phyloP scores from a whole-genome alignment of 2,797 vertebrate species.

The Nannoperca australis region DNA sequence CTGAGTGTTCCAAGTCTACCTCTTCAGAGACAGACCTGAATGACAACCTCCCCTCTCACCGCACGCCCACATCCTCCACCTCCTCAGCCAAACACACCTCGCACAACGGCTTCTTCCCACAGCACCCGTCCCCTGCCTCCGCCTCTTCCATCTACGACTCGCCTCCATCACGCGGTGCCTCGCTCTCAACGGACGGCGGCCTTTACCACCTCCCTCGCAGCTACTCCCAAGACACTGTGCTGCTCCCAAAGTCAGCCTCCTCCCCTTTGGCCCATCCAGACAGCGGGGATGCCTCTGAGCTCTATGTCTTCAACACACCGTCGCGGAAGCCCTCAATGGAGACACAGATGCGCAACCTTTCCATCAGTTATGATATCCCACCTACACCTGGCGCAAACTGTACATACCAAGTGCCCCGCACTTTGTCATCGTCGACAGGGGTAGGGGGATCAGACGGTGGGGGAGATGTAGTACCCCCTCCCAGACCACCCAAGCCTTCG shows the following conservation, averaged over 20 bases:
- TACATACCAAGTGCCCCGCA: constrained; percentile 95
- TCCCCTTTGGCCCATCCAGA: constrained; percentile 87
- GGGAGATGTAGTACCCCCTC: constrained; percentile 92
- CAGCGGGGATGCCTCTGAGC: constrained; percentile 87
- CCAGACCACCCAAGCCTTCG: constrained; percentile 94
- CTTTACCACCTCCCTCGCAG: constrained; percentile 95
- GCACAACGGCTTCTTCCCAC: constrained; percentile 93
- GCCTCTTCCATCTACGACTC: constrained; percentile 92
- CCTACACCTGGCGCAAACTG: constrained; percentile 92
- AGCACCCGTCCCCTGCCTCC: constrained; percentile 77
- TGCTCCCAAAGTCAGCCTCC: constrained; percentile 88
- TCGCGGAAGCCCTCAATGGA: constrained; percentile 89
- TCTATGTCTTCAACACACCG: constrained; percentile 91
- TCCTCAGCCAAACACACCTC: constrained; percentile 89
- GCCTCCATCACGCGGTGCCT: constrained; percentile 88
- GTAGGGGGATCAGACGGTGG: constrained; percentile 67
- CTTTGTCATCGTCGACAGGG: constrained; percentile 79
- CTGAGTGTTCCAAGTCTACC: constrained; percentile 92
- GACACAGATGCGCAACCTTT: constrained; percentile 90
- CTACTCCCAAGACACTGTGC: constrained; percentile 95
- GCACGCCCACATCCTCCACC: constrained; percentile 86
- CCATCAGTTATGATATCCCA: constrained; percentile 97
- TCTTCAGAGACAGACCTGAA: constrained; percentile 98
- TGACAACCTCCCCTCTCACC: constrained; percentile 94
- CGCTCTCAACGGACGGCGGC: constrained; percentile 87